A percentile compares a stretch with the other conserved stretches of the same genome.
phyloP scores from a whole-genome alignment of 1,140 invertebrate genomes.

The Hylyphantes graminicola region DNA sequence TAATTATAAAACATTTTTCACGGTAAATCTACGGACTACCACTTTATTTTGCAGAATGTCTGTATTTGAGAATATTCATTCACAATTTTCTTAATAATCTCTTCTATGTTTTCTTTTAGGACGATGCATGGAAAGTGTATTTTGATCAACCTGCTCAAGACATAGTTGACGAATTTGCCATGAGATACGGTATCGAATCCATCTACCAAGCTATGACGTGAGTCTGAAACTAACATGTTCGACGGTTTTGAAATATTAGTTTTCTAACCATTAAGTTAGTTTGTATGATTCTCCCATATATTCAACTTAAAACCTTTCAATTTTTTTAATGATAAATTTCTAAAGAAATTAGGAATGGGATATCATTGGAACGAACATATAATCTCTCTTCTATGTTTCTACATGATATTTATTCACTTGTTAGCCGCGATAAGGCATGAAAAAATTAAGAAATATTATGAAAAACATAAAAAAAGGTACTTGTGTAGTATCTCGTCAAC shows the following conservation, averaged over 20 bases:
- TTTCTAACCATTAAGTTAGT: not conserved
- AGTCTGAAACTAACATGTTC: slow-evolving; percentile 67
- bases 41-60: too few species aligned
- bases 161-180: slow-evolving; percentile 99
- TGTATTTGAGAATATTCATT: not conserved
- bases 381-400: too few species aligned
- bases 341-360: too few species aligned
- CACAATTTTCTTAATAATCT: not conserved
- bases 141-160: slow-evolving; percentile 98
- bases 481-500: too few species aligned
- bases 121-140: slow-evolving; percentile 99
- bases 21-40: too few species aligned
- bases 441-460: too few species aligned
- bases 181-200: slow-evolving; percentile 99
- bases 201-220: slow-evolving; percentile 99
- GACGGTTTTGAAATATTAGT: not conserved
- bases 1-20: too few species aligned
- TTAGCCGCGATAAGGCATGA: too few species aligned
- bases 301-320: not conserved
- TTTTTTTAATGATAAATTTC: too few species aligned
- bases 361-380: too few species aligned
- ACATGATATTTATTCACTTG: too few species aligned
- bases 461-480: too few species aligned
- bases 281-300: not conserved
- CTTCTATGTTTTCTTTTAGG: slow-evolving; percentile 71